Percentiles rank a stretch among this genome's conserved stretches.
phyloP scores from a whole-genome alignment of 2,888 invertebrate genomes.

The Ormyrus nitidulus region DNA sequence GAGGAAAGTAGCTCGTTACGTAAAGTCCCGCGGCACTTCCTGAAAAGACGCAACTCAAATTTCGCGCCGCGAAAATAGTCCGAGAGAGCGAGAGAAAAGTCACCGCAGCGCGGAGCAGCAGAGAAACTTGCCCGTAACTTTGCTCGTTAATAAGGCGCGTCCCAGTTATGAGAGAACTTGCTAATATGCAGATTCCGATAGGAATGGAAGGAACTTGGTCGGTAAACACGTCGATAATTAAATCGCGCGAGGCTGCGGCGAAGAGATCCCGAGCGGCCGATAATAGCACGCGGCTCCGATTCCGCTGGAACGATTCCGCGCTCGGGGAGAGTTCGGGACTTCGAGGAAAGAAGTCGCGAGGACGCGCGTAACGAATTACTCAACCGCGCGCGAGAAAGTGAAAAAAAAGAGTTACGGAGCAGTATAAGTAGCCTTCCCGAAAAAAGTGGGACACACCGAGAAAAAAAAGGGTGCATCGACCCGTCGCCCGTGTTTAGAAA shows the following conservation, averaged over 20 bases:
- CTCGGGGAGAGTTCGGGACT: no score
- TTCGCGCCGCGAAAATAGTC: background rate
- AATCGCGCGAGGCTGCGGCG: background rate
- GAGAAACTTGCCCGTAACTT: conserved; percentile 9
- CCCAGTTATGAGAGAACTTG: conserved; percentile 11
- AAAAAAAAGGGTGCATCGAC: conserved; percentile 11
- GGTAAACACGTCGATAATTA: conserved; percentile 20
- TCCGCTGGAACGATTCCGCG: background rate
- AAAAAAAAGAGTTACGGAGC: background rate
- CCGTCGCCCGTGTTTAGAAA: conserved; percentile 40
- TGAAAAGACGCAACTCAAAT: background rate
- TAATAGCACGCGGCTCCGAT: background rate
- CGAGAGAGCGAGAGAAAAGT: background rate
- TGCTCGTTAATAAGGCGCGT: conserved; percentile 38
- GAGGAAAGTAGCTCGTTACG: background rate
- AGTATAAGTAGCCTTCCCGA: background rate
- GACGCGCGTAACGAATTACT: background rate
- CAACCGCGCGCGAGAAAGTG: background rate
- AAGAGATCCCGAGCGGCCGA: conserved; percentile 3
- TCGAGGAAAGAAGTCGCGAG: background rate
- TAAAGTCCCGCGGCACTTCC: background rate
- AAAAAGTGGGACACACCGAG: background rate
- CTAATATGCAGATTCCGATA: background rate
- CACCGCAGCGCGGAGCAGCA: background rate
- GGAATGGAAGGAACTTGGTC: background rate